Conservation (phyloP, 2,113 vertebrate species). For the Atractosteus spatula region DNA sequence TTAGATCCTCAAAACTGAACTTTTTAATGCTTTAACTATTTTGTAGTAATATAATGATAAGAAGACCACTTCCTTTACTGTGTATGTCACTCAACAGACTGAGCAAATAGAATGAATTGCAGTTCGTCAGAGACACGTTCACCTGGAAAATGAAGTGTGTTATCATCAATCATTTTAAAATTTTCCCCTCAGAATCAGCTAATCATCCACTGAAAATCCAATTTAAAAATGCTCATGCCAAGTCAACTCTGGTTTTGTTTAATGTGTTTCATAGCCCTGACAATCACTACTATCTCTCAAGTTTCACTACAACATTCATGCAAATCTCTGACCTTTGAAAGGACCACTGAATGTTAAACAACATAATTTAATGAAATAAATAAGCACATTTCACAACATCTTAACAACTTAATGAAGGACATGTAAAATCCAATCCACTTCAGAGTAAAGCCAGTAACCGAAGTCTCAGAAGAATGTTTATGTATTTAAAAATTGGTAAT, state of each 20-base stretch:
- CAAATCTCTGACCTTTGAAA: no score
- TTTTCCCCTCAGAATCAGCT: neutral
- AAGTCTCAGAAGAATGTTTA: neutral
- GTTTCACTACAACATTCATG: no score
- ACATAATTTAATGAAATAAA: no score
- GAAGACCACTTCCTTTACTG: neutral
- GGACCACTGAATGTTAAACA: no score
- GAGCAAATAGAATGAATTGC: neutral
- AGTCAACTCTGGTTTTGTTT: constrained; percentile 2
- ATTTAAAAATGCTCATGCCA: constrained; percentile 2
- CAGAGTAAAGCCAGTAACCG: no score
- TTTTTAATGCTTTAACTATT: neutral
- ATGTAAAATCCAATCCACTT: no score
- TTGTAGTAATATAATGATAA: neutral
- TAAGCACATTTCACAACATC: no score
- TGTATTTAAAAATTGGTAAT: no score
- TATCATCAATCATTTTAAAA: constrained; percentile 5
- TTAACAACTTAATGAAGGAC: no score
- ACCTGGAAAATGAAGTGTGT: neutral
- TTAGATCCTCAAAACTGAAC: neutral
- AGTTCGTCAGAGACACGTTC: neutral
- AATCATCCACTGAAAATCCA: neutral
- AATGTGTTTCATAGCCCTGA: constrained; percentile 2
- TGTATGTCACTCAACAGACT: neutral
- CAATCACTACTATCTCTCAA: neutral